A percentile compares a stretch with the other conserved stretches of the same genome.
phyloP scores from a whole-genome alignment of 2,113 vertebrate genomes.

The Ariopsis seemanni region DNA sequence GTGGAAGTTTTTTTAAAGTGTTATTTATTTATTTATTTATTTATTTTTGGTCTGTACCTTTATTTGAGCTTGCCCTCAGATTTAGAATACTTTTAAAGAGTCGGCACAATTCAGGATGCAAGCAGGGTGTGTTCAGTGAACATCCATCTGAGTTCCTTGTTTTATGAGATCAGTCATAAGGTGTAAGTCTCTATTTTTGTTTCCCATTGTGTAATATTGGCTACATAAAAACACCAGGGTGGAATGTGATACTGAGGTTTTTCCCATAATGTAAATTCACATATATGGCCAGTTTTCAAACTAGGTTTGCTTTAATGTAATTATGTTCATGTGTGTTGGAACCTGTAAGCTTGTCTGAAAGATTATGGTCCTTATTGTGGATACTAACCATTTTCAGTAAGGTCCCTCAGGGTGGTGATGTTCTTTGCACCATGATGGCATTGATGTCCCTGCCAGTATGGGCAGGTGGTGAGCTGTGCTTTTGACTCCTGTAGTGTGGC shows the following conservation, averaged over 20 bases:
- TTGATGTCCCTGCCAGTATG: conserved; percentile 36
- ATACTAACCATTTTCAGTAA: conserved; percentile 16
- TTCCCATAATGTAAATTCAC: not conserved
- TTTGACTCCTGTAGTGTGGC: conserved; percentile 42
- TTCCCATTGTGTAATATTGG: not conserved
- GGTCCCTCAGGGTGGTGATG: conserved; percentile 43
- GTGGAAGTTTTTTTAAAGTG: not conserved
- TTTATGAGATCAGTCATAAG: conserved; percentile 9
- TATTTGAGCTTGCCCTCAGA: not conserved
- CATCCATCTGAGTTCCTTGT: conserved; percentile 11
- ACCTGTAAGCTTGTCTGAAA: not conserved
- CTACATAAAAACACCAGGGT: not conserved
- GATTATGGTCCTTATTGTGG: conserved; percentile 2
- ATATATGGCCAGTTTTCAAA: not conserved
- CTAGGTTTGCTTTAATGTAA: not conserved
- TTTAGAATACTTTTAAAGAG: not conserved
- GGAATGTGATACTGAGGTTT: not conserved
- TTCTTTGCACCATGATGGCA: conserved; percentile 29
- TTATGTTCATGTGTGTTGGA: not conserved
- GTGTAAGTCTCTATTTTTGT: conserved; percentile 21
- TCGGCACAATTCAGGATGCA: not conserved
- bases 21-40: not conserved
- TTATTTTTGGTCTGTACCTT: not conserved
- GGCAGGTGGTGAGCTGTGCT: conserved; percentile 43
- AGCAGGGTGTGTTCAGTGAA: conserved; percentile 6